Conservation (phyloP, 2,888 invertebrate genomes). For the Caenorhabditis virilis region DNA sequence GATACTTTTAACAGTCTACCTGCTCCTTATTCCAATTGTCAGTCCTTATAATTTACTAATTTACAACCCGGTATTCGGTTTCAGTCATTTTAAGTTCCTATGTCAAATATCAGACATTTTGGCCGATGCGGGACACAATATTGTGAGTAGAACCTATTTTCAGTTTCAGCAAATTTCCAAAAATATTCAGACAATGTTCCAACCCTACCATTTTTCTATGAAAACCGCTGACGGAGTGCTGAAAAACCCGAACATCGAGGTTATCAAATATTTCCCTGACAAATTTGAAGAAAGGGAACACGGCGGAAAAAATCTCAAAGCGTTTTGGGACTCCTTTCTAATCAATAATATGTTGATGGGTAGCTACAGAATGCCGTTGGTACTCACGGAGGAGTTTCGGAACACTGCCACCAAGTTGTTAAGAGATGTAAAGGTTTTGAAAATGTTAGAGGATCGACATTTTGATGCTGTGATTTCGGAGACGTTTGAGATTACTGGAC, state of each 20-base stretch:
- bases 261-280: slow-evolving; percentile 11
- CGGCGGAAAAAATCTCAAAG: too few species aligned
- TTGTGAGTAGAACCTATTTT: slow-evolving; percentile 12
- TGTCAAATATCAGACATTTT: slow-evolving; percentile 22
- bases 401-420: too few species aligned
- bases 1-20: too few species aligned
- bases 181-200: slow-evolving; percentile 3
- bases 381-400: too few species aligned
- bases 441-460: slow-evolving; percentile 10
- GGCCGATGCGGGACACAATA: slow-evolving; percentile 22
- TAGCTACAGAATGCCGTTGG: too few species aligned
- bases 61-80: slow-evolving; percentile 7
- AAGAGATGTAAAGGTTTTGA: slow-evolving; percentile 11
- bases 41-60: neutral
- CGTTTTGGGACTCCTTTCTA: too few species aligned
- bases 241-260: slow-evolving; percentile 5
- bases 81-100: slow-evolving; percentile 24
- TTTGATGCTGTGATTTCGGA: slow-evolving; percentile 24
- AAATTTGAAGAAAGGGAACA: neutral
- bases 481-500: slow-evolving; percentile 6
- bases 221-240: slow-evolving; percentile 18
- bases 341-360: too few species aligned
- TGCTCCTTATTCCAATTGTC: neutral
- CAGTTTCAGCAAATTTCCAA: neutral
- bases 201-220: neutral